Percentiles rank a stretch among this genome's conserved stretches.
Evolutionary conservation across 2,113 vertebrate species (phyloP).

Genomic region (Hypocryptadius cinnamomeus): DNA sequence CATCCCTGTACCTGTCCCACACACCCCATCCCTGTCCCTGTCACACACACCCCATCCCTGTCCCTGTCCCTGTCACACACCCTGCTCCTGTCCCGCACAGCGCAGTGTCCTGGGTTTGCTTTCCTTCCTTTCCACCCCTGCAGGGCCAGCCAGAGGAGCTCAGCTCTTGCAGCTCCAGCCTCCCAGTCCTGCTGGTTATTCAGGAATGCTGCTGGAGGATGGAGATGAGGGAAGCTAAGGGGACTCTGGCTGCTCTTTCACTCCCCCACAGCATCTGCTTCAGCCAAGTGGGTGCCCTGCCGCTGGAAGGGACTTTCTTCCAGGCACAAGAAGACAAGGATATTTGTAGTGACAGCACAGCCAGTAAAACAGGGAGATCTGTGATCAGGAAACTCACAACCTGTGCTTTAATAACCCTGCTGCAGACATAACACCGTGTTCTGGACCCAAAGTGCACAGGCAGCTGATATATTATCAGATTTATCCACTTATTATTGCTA

Average conservation of each 20-base stretch:
- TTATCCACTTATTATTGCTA: neutral
- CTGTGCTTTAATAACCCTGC: neutral
- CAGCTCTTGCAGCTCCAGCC: neutral
- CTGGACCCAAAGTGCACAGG: neutral
- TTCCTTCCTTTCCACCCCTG: rapidly evolving
- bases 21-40: no score
- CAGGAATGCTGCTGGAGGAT: neutral
- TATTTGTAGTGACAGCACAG: neutral
- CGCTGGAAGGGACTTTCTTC: neutral
- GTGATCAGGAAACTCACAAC: neutral
- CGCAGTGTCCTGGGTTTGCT: neutral
- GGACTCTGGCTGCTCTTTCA: neutral
- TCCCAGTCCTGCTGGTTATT: rapidly evolving
- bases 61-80: neutral
- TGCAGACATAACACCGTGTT: neutral
- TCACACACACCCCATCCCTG: neutral
- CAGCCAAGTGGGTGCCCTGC: neutral
- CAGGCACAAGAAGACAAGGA: neutral
- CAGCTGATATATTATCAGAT: neutral
- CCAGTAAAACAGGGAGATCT: neutral
- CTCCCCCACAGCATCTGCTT: neutral
- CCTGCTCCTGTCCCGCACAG: neutral
- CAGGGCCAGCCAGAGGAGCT: neutral
- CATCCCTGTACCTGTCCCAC: neutral
- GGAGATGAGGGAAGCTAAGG: neutral